Percentiles rank a stretch among this genome's conserved stretches.
Conservation (phyloP, 2,113 vertebrate genomes). For the Cololabis saira region DNA sequence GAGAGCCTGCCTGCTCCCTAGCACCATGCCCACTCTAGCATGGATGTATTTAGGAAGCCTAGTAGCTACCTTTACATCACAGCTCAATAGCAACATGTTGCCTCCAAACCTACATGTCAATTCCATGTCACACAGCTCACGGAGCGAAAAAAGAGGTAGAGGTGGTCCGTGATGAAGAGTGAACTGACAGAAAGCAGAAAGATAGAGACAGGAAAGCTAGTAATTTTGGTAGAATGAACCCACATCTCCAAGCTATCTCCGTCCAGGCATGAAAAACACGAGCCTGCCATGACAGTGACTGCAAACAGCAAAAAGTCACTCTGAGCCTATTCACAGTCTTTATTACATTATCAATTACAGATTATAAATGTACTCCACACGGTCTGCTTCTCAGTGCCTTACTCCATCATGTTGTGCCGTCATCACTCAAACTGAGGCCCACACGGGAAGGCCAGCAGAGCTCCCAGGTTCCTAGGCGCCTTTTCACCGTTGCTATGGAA, state of each 20-base stretch:
- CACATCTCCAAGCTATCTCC: constrained; percentile 41
- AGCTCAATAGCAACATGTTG: constrained; percentile 76
- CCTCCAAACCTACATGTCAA: constrained; percentile 77
- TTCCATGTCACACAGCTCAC: constrained; percentile 71
- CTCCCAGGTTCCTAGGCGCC: constrained; percentile 57
- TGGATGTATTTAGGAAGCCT: constrained; percentile 72
- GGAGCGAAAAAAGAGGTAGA: constrained; percentile 74
- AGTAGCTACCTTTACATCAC: constrained; percentile 77
- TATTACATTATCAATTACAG: constrained; percentile 83
- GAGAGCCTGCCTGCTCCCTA: constrained; percentile 40
- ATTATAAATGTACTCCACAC: constrained; percentile 78
- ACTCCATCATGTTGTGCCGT: constrained; percentile 79
- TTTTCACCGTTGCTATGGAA: constrained; percentile 66
- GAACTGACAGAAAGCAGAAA: constrained; percentile 68
- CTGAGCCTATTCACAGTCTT: constrained; percentile 72
- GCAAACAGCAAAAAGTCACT: constrained; percentile 61
- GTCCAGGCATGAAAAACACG: constrained; percentile 64
- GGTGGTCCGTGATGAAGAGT: constrained; percentile 69
- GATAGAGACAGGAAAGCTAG: constrained; percentile 48
- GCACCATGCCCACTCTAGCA: constrained; percentile 69
- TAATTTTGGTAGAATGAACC: constrained; percentile 67
- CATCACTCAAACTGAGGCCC: constrained; percentile 81
- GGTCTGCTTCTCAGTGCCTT: constrained; percentile 69
- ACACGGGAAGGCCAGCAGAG: constrained; percentile 67
- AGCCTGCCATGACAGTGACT: constrained; percentile 62